A percentile compares a stretch with the other conserved stretches of the same genome.
Evolutionary conservation across 1,140 invertebrate genomes (phyloP).

Genomic region (Bombus soroeensis): DNA sequence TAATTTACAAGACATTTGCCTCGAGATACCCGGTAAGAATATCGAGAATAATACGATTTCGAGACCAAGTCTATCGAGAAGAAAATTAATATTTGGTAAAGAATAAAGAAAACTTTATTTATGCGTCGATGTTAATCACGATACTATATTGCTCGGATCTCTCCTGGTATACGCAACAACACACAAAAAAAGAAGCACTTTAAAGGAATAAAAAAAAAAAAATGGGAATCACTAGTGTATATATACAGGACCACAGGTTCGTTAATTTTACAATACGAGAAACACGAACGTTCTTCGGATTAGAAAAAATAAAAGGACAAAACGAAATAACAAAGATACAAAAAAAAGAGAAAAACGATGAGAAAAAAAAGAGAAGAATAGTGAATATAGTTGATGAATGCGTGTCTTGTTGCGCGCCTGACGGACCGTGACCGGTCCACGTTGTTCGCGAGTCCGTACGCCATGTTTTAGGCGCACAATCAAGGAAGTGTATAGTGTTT

Average conservation of each 20-base stretch:
- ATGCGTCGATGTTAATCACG: constrained; percentile 49
- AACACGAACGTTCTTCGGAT: constrained; percentile 16
- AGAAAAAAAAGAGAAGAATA: constrained; percentile 31
- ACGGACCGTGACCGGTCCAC: constrained; percentile 58
- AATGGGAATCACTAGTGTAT: constrained; percentile 67
- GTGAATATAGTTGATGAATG: constrained; percentile 37
- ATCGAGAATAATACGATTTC: not conserved
- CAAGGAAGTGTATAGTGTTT: constrained; percentile 69
- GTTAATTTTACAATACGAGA: constrained; percentile 65
- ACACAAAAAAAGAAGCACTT: constrained; percentile 16
- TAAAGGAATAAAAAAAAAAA: constrained; percentile 24
- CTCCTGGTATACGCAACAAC: constrained; percentile 62
- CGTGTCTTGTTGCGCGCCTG: constrained; percentile 61
- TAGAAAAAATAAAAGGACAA: constrained; percentile 13
- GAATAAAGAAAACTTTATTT: constrained; percentile 1
- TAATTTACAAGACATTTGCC: not conserved
- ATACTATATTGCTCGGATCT: constrained; percentile 55
- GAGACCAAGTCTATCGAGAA: constrained; percentile 21
- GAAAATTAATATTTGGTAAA: constrained; percentile 20
- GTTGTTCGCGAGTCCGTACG: constrained; percentile 59
- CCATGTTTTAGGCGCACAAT: constrained; percentile 47
- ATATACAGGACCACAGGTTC: constrained; percentile 68
- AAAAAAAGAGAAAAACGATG: constrained; percentile 34
- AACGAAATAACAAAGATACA: constrained; percentile 4
- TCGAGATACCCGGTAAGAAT: not conserved